Conservation (phyloP, 2,888 invertebrate species). For the Smittia sp. region DNA sequence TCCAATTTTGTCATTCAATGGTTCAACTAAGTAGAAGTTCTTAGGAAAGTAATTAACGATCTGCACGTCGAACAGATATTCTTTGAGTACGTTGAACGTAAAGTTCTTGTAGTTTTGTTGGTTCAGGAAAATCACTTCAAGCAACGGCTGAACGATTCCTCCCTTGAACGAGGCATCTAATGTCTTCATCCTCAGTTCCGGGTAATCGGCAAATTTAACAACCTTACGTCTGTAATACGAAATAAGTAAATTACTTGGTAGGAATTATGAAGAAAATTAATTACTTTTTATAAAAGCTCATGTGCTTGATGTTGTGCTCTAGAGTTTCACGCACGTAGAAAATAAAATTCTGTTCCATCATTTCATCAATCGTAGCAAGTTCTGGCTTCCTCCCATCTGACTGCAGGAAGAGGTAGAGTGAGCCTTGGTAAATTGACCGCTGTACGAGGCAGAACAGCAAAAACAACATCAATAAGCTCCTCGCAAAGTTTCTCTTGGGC, state of each 20-base stretch:
- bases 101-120: slow-evolving; percentile 24
- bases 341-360: slow-evolving; percentile 8
- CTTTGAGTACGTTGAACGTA: background rate
- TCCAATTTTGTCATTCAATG: background rate
- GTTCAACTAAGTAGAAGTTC: background rate
- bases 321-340: slow-evolving; percentile 26
- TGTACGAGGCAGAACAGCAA: slow-evolving; percentile 8
- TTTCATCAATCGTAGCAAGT: slow-evolving; percentile 20
- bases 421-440: slow-evolving; percentile 14
- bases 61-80: background rate
- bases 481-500: background rate
- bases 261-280: background rate
- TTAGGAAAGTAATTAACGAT: slow-evolving; percentile 5
- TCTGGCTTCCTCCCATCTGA: slow-evolving; percentile 13
- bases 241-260: background rate
- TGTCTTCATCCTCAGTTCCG: background rate
- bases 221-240: slow-evolving; percentile 19
- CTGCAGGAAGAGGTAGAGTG: background rate
- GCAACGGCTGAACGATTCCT: background rate
- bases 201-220: slow-evolving; percentile 15
- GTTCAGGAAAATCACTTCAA: slow-evolving; percentile 1
- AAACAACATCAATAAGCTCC: slow-evolving; percentile 14
- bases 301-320: slow-evolving; percentile 20
- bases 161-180: background rate
- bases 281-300: slow-evolving; percentile 23